Evolutionary conservation across 1,140 invertebrate genomes (phyloP).

Genomic region (Cephus cinctus): DNA sequence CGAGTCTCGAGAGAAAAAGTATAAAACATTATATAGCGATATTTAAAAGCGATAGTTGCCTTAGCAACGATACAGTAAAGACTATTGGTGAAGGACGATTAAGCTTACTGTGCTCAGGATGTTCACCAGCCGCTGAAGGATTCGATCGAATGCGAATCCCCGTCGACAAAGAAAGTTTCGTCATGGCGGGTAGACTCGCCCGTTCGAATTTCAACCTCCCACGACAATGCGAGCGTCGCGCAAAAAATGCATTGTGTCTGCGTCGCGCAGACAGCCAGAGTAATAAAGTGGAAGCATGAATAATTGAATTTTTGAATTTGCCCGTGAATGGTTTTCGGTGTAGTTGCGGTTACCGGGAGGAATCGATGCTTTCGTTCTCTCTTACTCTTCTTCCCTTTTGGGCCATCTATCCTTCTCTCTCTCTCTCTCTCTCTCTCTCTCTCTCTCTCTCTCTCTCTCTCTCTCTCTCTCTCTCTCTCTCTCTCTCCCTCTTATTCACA

Average conservation of each 20-base stretch:
- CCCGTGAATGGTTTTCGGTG: slow-evolving; percentile 13
- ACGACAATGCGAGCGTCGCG: slow-evolving; percentile 38
- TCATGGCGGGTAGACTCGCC: neutral
- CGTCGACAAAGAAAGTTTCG: neutral
- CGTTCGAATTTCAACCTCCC: slow-evolving; percentile 48
- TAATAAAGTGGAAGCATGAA: slow-evolving; percentile 31
- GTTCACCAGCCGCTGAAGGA: too few species aligned
- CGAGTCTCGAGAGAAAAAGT: too few species aligned
- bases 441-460: slow-evolving; percentile 14
- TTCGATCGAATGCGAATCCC: too few species aligned
- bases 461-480: slow-evolving; percentile 9
- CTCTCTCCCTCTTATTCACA: too few species aligned
- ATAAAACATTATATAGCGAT: too few species aligned
- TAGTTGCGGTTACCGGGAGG: neutral
- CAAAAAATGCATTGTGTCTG: slow-evolving; percentile 41
- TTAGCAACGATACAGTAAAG: too few species aligned
- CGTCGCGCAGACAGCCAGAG: slow-evolving; percentile 28
- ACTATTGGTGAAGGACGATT: too few species aligned
- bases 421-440: slow-evolving; percentile 11
- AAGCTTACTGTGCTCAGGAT: too few species aligned
- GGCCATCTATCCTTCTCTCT: neutral
- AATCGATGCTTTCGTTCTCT: slow-evolving; percentile 1
- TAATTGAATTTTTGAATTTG: slow-evolving; percentile 27
- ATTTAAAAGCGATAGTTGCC: too few species aligned
- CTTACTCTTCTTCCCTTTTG: too few species aligned